Conservation (phyloP, 2,113 vertebrate genomes). For the Mobula hypostoma region DNA sequence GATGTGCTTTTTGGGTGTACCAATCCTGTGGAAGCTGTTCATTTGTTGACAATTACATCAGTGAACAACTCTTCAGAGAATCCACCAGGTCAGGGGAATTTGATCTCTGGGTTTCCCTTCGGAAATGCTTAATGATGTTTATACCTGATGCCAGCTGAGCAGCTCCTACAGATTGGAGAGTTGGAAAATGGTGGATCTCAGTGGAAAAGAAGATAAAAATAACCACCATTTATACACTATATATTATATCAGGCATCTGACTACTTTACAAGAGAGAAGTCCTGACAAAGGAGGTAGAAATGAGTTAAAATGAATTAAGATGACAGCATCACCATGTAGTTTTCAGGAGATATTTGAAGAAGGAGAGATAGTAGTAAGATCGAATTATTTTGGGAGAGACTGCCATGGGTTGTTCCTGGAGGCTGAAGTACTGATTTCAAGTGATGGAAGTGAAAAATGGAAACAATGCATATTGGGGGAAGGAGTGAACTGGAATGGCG, state of each 20-base stretch:
- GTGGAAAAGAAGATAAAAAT: constrained; percentile 9
- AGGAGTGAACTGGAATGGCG: background rate
- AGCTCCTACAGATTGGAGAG: background rate
- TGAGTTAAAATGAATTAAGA: background rate
- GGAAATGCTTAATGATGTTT: constrained; percentile 9
- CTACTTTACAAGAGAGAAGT: background rate
- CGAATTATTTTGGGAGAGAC: background rate
- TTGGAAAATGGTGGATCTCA: background rate
- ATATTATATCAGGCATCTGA: background rate
- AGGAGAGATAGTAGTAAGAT: background rate
- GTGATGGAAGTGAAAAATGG: background rate
- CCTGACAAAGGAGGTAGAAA: background rate
- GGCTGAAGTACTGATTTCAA: background rate
- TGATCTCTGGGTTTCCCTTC: background rate
- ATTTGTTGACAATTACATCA: background rate
- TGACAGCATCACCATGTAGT: background rate
- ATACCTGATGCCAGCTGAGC: background rate
- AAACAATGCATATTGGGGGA: background rate
- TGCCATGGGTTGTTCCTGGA: background rate
- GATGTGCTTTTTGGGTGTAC: background rate
- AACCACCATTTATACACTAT: background rate
- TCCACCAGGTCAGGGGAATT: background rate
- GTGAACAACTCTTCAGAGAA: background rate
- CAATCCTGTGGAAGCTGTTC: background rate
- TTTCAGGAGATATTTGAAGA: background rate